Percentiles rank a stretch among this genome's conserved stretches.
These are phyloP conservation scores for Rhinopithecus roxellana DNA, from an alignment of 2,113 vertebrate genomes.

Conservation along the genomic window DNA sequence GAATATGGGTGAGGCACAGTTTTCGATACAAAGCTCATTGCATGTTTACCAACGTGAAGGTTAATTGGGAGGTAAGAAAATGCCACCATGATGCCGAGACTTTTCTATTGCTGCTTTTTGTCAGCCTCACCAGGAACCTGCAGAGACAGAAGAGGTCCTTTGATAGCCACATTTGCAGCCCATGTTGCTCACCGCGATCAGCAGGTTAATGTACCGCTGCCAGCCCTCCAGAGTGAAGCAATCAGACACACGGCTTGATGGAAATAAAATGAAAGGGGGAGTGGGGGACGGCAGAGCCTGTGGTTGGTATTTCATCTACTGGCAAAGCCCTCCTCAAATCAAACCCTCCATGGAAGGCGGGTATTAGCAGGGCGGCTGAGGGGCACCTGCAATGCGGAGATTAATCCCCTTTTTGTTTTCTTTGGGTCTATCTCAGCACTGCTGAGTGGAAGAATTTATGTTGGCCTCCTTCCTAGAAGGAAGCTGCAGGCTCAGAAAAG, in stretches of 20 bases:
- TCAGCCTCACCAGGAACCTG: slow-evolving; percentile 51
- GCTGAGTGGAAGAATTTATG: slow-evolving; percentile 68
- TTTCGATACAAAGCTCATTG: background rate
- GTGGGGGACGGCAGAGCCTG: background rate
- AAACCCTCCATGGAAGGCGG: slow-evolving; percentile 10
- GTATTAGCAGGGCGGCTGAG: slow-evolving; percentile 48
- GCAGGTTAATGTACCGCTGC: slow-evolving; percentile 72
- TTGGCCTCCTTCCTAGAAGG: slow-evolving; percentile 71
- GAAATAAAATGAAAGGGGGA: slow-evolving; percentile 74
- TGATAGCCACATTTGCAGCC: slow-evolving; percentile 65
- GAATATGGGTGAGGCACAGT: background rate
- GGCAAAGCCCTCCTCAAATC: slow-evolving; percentile 58
- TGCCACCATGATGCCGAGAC: background rate
- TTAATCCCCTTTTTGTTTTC: slow-evolving; percentile 73
- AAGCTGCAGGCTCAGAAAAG: slow-evolving; percentile 40
- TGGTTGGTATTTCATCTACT: slow-evolving; percentile 55
- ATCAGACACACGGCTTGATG: slow-evolving; percentile 78
- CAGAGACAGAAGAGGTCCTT: slow-evolving; percentile 56
- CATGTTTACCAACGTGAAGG: slow-evolving; percentile 58
- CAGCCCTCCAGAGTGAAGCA: slow-evolving; percentile 72
- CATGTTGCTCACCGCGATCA: background rate
- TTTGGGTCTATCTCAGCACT: slow-evolving; percentile 47
- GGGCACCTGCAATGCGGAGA: slow-evolving; percentile 50
- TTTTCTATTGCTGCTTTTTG: slow-evolving; percentile 57
- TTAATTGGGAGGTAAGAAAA: slow-evolving; percentile 72